phyloP scores from a whole-genome alignment of 2,113 vertebrate genomes.

The Microtus pennsylvanicus region DNA sequence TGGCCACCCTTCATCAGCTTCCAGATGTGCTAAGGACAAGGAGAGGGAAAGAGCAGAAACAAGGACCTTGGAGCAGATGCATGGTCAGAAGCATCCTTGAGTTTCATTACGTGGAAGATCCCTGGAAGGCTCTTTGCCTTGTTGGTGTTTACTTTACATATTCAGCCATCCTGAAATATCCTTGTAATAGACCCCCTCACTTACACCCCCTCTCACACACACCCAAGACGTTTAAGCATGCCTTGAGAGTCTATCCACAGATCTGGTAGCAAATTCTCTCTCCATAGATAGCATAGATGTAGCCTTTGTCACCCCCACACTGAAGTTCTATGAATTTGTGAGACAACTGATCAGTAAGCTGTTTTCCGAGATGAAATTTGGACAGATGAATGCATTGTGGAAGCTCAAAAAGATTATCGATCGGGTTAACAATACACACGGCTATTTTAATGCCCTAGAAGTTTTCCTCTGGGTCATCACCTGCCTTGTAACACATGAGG shows the following conservation, averaged over 20 bases:
- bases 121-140: not conserved
- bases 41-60: not conserved
- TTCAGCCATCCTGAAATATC: not conserved
- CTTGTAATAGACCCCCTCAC: not conserved
- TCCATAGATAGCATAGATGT: not conserved
- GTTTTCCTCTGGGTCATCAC: not conserved
- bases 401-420: not conserved
- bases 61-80: not conserved
- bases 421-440: not conserved
- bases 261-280: not conserved
- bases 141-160: not conserved
- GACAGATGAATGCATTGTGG: not conserved
- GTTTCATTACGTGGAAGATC: not conserved
- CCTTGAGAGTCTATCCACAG: not conserved
- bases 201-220: not conserved
- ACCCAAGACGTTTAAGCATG: not conserved
- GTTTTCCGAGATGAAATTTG: not conserved
- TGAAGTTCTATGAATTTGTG: not conserved
- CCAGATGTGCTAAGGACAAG: not conserved
- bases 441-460: constrained; percentile 5
- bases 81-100: not conserved
- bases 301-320: not conserved
- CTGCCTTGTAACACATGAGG: not conserved
- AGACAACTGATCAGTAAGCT: not conserved
- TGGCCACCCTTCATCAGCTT: not conserved